Percentiles rank a stretch among this genome's conserved stretches.
These are phyloP conservation scores for Cryptotis parvus DNA, from an alignment of 2,113 vertebrate genomes.

Conservation along the genomic window DNA sequence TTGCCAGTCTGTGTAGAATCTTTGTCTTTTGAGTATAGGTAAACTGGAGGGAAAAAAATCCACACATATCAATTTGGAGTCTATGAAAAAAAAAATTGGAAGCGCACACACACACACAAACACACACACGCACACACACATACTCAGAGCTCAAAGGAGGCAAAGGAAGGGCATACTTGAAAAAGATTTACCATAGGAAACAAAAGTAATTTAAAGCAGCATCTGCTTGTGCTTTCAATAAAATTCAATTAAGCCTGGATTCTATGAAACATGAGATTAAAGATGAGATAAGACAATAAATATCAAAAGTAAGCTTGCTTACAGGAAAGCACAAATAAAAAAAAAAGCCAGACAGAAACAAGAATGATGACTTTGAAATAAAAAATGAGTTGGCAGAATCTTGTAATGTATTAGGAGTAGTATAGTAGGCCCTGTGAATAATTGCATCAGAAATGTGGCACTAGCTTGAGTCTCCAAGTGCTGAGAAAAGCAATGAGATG, in stretches of 20 bases:
- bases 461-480: not conserved
- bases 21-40: constrained; percentile 53
- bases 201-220: constrained; percentile 73
- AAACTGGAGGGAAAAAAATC: constrained; percentile 18
- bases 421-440: not conserved
- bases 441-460: not conserved
- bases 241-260: constrained; percentile 77
- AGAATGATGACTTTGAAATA: constrained; percentile 61
- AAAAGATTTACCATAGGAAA: constrained; percentile 73
- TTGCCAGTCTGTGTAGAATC: constrained; percentile 23
- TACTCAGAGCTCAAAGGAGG: constrained; percentile 36
- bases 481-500: not conserved
- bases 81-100: constrained; percentile 58
- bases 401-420: constrained; percentile 30
- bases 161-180: constrained; percentile 62
- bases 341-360: constrained; percentile 32
- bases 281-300: constrained; percentile 77
- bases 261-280: constrained; percentile 74
- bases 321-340: constrained; percentile 67
- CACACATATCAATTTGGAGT: not conserved
- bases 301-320: constrained; percentile 69
- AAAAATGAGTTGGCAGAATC: constrained; percentile 50
- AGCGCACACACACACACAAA: not conserved
- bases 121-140: too few species aligned
- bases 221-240: constrained; percentile 72